Evolutionary conservation across 2,888 invertebrate genomes (phyloP).

Genomic region (Apamea epomidion): DNA sequence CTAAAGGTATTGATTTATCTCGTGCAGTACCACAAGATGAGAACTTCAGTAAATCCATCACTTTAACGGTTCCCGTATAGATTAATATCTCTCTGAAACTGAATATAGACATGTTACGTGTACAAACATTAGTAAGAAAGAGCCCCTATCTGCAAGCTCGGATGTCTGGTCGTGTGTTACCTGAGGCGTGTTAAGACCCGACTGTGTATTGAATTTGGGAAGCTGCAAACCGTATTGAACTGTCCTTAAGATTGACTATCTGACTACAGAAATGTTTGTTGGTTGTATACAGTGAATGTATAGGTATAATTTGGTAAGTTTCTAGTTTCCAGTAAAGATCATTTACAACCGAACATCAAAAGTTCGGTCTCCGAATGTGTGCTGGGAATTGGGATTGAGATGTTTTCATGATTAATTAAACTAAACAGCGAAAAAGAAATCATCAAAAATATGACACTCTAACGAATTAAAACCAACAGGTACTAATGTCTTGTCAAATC

Average conservation of each 20-base stretch:
- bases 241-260: slow-evolving; percentile 22
- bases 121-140: slow-evolving; percentile 12
- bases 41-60: slow-evolving; percentile 32
- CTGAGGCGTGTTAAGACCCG: slow-evolving; percentile 18
- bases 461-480: slow-evolving; percentile 15
- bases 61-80: slow-evolving; percentile 21
- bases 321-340: not conserved
- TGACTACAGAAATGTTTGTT: not conserved
- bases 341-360: not conserved
- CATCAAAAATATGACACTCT: not conserved
- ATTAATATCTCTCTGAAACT: slow-evolving; percentile 25
- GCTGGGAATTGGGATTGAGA: not conserved
- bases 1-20: not conserved
- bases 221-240: slow-evolving; percentile 24
- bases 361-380: not conserved
- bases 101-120: slow-evolving; percentile 9
- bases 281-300: not conserved
- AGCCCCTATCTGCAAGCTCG: not conserved
- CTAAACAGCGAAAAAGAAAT: not conserved
- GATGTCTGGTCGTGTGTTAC: slow-evolving; percentile 27
- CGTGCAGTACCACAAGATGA: not conserved
- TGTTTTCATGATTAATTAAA: not conserved
- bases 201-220: slow-evolving; percentile 32
- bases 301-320: no score
- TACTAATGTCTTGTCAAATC: slow-evolving; percentile 46